Conservation (phyloP, 64 coral and sea anemone species). For the Pocillopora verrucosa region DNA sequence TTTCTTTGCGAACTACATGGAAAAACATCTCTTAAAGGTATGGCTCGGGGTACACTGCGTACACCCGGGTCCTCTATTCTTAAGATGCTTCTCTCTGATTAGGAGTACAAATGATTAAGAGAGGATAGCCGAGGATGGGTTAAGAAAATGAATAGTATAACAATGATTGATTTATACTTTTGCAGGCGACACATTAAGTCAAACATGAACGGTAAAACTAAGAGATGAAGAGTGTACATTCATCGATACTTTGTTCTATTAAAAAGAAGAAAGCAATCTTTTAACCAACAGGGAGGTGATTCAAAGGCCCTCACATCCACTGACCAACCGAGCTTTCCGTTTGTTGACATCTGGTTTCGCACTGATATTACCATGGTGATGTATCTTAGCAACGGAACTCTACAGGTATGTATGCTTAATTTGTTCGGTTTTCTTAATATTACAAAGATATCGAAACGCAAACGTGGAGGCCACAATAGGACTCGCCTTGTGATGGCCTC, state of each 20-base stretch:
- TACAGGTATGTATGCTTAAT: slow-evolving; percentile 62
- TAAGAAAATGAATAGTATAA: too few species aligned
- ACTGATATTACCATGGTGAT: slow-evolving; percentile 96
- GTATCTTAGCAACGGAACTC: slow-evolving; percentile 97
- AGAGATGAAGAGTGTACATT: too few species aligned
- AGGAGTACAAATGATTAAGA: too few species aligned
- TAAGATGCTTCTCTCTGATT: background rate
- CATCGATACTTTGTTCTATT: background rate
- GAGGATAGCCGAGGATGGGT: too few species aligned
- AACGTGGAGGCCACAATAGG: background rate
- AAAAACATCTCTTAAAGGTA: slow-evolving; percentile 97
- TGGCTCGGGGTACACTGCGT: background rate
- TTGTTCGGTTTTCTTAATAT: too few species aligned
- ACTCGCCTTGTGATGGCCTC: background rate
- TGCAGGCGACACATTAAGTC: too few species aligned
- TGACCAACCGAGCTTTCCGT: slow-evolving; percentile 58
- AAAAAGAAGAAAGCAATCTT: background rate
- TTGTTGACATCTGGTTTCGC: slow-evolving; percentile 94
- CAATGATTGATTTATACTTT: too few species aligned
- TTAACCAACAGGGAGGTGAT: slow-evolving; percentile 66
- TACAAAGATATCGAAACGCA: background rate
- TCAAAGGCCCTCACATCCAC: slow-evolving; percentile 36
- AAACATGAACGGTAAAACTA: too few species aligned
- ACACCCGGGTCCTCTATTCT: background rate
- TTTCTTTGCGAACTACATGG: slow-evolving; percentile 97